Evolutionary conservation across 2,888 invertebrate genomes (phyloP).

Genomic region (Chrysodeixis includens): DNA sequence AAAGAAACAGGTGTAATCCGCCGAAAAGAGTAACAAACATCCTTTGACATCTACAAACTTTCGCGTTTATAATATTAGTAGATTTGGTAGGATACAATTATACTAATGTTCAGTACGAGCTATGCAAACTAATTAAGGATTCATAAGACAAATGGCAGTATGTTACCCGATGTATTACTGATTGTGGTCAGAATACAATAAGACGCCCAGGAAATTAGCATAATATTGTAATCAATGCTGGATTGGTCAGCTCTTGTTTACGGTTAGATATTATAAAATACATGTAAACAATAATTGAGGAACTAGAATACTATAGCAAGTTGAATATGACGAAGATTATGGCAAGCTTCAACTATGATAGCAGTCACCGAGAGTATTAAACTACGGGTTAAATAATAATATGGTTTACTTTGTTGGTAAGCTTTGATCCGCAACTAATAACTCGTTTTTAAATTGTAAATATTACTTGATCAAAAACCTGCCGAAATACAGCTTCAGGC

Average conservation of each 20-base stretch:
- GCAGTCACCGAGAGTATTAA: too few relatives aligned
- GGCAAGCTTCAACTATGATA: too few relatives aligned
- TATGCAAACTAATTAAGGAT: background rate
- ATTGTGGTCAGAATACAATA: background rate
- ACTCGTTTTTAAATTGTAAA: conserved; percentile 20
- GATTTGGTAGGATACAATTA: too few relatives aligned
- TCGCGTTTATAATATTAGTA: too few relatives aligned
- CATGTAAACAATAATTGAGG: background rate
- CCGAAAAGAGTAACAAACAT: too few relatives aligned
- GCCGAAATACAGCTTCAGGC: conserved; percentile 52
- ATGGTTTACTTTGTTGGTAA: background rate
- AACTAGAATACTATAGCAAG: background rate
- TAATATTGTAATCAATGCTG: background rate
- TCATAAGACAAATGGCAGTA: background rate
- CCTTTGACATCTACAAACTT: too few relatives aligned
- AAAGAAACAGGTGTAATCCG: too few relatives aligned
- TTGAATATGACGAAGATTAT: background rate
- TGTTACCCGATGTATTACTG: background rate
- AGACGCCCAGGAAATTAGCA: background rate
- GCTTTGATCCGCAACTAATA: background rate
- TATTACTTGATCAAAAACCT: conserved; percentile 33
- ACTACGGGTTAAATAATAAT: background rate
- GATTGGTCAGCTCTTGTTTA: background rate
- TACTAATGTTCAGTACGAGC: background rate
- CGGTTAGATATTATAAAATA: background rate